Base-by-base conservation (phyloP, 2,888 invertebrate genomes). In the Helleia helle region DNA sequence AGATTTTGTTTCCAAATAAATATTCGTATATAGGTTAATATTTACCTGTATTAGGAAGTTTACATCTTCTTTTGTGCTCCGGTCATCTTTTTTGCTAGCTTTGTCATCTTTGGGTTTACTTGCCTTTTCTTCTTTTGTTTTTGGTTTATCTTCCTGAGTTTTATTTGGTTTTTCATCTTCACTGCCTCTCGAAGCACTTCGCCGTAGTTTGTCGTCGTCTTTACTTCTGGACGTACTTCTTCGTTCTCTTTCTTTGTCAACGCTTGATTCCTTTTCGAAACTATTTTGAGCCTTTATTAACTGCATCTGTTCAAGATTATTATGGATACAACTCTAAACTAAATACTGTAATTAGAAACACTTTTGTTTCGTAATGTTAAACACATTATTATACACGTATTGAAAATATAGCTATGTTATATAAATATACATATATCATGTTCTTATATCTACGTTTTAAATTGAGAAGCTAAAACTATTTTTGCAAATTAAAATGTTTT, bases 281-380 rank as follows among this genome's bases (percentile, higher is more conserved):
- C 86, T 86, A 58, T 71, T 85, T 60, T 85, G 86, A 38, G 76
- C 70, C 62, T 86, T 86, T 46, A 87, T 71, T 47, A 87, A 71
- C 52, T 87, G 86, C 72, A 87, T 86, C 75, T 88, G 73, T n/a
- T n/a, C 45, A 75, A 75, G 44, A 42, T 37, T 42, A n/a, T n/a
- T n/a, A n/a, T n/a, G n/a, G n/a, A n/a, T n/a, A n/a, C n/a, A n/a
- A n/a, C n/a, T n/a, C n/a, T n/a, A n/a, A n/a, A n/a, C n/a, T n/a
- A n/a, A n/a, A n/a, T n/a, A n/a, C n/a, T n/a, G n/a, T n/a, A n/a
- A n/a, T n/a, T n/a, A n/a, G n/a, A n/a, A n/a, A n/a, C n/a, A n/a
- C n/a, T n/a, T n/a, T n/a, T n/a, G n/a, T n/a, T n/a, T n/a, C n/a
- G n/a, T n/a, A n/a, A n/a, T n/a, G n/a, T n/a, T n/a, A n/a, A n/a